These are phyloP conservation scores for Terebella lapidaria DNA, from an alignment of 2,888 invertebrate species.

Conservation along the genomic window DNA sequence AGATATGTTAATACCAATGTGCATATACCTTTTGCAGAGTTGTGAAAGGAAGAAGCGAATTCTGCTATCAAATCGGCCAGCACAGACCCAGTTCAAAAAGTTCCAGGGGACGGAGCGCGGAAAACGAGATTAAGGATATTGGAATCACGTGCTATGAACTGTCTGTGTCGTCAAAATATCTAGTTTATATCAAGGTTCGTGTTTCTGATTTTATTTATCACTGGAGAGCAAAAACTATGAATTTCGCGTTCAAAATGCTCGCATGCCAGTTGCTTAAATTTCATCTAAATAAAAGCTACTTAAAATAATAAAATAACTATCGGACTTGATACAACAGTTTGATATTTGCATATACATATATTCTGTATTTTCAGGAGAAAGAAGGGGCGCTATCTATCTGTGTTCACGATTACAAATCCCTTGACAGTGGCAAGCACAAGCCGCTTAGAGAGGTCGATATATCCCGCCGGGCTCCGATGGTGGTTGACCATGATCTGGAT, in stretches of 20 bases:
- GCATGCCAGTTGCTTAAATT: neutral
- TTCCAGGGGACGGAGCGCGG: too few species aligned
- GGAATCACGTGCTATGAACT: conserved; percentile 12
- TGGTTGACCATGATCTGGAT: conserved; percentile 11
- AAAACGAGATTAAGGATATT: too few species aligned
- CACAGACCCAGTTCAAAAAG: too few species aligned
- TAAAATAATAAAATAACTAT: too few species aligned
- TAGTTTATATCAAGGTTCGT: conserved; percentile 19
- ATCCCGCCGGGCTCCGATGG: conserved; percentile 13
- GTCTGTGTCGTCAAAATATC: conserved; percentile 9
- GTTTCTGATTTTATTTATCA: neutral
- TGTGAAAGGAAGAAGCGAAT: neutral
- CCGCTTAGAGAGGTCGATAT: conserved; percentile 1
- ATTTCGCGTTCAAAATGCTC: too few species aligned
- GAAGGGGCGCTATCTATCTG: conserved; percentile 5
- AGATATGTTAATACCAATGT: too few species aligned
- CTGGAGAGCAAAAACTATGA: neutral
- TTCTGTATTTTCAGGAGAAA: conserved; percentile 6
- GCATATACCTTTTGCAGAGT: neutral
- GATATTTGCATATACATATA: too few species aligned
- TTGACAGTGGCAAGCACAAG: conserved; percentile 5
- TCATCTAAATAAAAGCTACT: too few species aligned
- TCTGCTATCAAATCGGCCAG: neutral
- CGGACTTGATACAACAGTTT: too few species aligned
- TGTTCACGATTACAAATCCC: conserved; percentile 10